Base-by-base conservation (phyloP, 2,797 vertebrate genomes). In the Sparus aurata region DNA sequence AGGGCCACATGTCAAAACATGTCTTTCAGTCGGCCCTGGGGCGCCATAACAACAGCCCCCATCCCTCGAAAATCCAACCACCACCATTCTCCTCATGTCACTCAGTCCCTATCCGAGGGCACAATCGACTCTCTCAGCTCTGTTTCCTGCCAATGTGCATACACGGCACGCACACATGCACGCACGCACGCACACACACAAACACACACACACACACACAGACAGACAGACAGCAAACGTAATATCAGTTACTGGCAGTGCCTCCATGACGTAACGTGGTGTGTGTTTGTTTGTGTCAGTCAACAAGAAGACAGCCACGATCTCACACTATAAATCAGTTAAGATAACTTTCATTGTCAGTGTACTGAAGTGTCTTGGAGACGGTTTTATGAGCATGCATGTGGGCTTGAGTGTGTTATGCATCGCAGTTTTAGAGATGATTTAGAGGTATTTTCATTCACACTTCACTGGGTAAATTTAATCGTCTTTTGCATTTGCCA, bases 1-100 rank as follows among this genome's bases (percentile, higher is more conserved):
- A 88, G 73, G 75, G 76, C 80, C 80, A 74, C 92, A 79, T 81
- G 83, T 92, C 88, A 91, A 88, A 91, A 92, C 89, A 85, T 13
- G 79, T 69, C 81, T 79, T 69, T 87, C 84, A 82, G 75, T 84
- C 74, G 78, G 77, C 82, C 83, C 73, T 2, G 30, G 75, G 85
- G 86, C 75, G 71, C 87, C 87, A 89, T 46, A 90, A 89, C 84
- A 89, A 86, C 81, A 87, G n/a, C 80, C 83, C 64, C 69, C 61
- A 77, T 79, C 65, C 62, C 75, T 55, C 11, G 10, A 67, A 84
- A 73, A 83, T 63, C 61, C 66, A 79, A 65, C 76, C 61, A 49
- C 68, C 79, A 13, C 75, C 79, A 82, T 86, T 89, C 85, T 83
- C 69, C 64, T 70, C 79, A 46, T 88, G 85, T 92, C 81, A 83